Percentiles rank a stretch among this genome's conserved stretches.
These are phyloP conservation scores for Hypolimnas misippus DNA, from an alignment of 2,888 invertebrate genomes.

Conservation along the genomic window DNA sequence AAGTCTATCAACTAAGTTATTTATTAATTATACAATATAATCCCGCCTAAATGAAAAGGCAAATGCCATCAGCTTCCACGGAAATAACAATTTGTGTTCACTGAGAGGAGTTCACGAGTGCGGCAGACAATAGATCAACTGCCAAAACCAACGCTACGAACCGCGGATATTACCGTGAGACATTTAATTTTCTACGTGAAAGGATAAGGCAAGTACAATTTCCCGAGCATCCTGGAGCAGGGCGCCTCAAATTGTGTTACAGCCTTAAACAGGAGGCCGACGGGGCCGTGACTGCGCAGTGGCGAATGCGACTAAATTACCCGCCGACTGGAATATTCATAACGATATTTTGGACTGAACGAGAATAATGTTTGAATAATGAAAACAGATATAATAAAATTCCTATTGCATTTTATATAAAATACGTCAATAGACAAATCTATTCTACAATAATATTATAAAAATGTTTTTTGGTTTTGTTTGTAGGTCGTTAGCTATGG, in stretches of 20 bases:
- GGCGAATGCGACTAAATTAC: neutral
- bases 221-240: conserved; percentile 63
- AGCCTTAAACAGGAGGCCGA: conserved; percentile 57
- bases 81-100: conserved; percentile 48
- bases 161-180: conserved; percentile 78
- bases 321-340: neutral
- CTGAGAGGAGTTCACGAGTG: conserved; percentile 46
- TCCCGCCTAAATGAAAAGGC: neutral
- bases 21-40: conserved; percentile 4
- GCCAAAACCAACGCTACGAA: conserved; percentile 71
- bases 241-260: conserved; percentile 66
- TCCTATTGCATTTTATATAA: neutral
- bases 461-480: too few species aligned
- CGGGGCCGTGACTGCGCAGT: conserved; percentile 36
- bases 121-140: conserved; percentile 68
- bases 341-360: neutral
- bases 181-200: conserved; percentile 84
- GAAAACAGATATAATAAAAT: neutral
- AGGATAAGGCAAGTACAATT: conserved; percentile 78
- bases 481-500: too few species aligned
- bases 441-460: too few species aligned
- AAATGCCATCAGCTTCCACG: conserved; percentile 4
- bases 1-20: neutral
- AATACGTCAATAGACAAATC: neutral
- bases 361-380: neutral